These are phyloP conservation scores for Tor tambroides DNA, from an alignment of 2,113 vertebrate species.

Conservation along the genomic window DNA sequence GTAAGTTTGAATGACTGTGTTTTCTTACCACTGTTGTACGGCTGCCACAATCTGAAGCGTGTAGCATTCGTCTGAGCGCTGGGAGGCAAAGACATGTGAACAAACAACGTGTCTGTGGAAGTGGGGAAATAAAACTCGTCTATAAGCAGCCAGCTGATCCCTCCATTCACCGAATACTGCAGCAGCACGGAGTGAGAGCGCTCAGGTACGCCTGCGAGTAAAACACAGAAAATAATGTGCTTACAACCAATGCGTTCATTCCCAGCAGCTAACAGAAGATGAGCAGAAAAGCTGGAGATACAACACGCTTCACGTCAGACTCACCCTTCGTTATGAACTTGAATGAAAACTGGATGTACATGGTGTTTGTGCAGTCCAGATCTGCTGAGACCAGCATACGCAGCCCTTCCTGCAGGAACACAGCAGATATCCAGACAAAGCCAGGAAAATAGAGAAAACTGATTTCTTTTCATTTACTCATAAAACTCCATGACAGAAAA, in stretches of 20 bases:
- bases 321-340: slow-evolving; percentile 96
- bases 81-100: slow-evolving; percentile 88
- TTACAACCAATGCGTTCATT: not conserved
- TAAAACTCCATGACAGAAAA: not conserved
- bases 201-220: slow-evolving; percentile 85
- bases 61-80: slow-evolving; percentile 91
- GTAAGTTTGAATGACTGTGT: no score
- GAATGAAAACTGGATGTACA: slow-evolving; percentile 96
- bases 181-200: slow-evolving; percentile 94
- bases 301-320: not conserved
- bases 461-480: not conserved
- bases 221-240: not conserved
- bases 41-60: slow-evolving; percentile 95
- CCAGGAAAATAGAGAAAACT: not conserved
- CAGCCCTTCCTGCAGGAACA: slow-evolving; percentile 84
- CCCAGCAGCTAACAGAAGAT: not conserved
- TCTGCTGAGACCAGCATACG: slow-evolving; percentile 94
- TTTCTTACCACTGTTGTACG: slow-evolving; percentile 90
- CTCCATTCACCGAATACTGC: slow-evolving; percentile 93
- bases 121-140: slow-evolving; percentile 97
- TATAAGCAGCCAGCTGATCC: slow-evolving; percentile 93
- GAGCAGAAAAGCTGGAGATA: not conserved
- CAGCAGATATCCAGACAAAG: not conserved
- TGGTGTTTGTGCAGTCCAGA: slow-evolving; percentile 88
- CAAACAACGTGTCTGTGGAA: slow-evolving; percentile 91